Conservation (phyloP, 2,888 invertebrate species). For the Trachelus troglodyta region DNA sequence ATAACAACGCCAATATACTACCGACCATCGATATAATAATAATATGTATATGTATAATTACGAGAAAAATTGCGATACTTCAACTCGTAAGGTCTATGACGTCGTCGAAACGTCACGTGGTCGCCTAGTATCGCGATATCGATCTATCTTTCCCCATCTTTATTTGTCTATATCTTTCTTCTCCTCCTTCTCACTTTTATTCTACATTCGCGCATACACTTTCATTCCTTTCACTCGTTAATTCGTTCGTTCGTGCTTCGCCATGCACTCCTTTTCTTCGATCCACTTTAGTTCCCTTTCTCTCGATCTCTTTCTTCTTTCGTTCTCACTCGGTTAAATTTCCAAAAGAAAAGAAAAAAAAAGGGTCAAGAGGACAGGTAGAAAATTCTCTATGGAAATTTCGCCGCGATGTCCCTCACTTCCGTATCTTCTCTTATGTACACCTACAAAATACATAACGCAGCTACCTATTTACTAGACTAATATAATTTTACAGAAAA, state of each 20-base stretch:
- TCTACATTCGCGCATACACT: neutral
- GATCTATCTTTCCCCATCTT: neutral
- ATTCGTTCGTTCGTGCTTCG: no score
- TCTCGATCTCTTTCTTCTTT: conserved; percentile 6
- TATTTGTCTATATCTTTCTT: neutral
- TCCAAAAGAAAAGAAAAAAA: neutral
- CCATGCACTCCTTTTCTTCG: no score
- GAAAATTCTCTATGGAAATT: neutral
- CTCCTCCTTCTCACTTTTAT: neutral
- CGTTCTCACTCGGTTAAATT: conserved; percentile 11
- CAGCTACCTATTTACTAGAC: conserved; percentile 48
- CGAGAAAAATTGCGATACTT: conserved; percentile 37
- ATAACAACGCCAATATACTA: conserved; percentile 32
- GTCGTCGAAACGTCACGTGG: neutral
- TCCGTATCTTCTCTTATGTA: conserved; percentile 47
- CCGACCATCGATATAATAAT: conserved; percentile 41
- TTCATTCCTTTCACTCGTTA: no score
- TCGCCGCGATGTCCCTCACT: conserved; percentile 8
- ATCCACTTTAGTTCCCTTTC: neutral
- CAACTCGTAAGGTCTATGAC: neutral
- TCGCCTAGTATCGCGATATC: neutral
- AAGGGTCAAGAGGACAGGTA: neutral
- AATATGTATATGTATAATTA: conserved; percentile 40
- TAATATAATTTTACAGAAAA: conserved; percentile 60
- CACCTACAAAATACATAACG: conserved; percentile 61